These are phyloP conservation scores for Myripristis jacobus DNA, from an alignment of 2,797 vertebrate species.

Conservation along the genomic window DNA sequence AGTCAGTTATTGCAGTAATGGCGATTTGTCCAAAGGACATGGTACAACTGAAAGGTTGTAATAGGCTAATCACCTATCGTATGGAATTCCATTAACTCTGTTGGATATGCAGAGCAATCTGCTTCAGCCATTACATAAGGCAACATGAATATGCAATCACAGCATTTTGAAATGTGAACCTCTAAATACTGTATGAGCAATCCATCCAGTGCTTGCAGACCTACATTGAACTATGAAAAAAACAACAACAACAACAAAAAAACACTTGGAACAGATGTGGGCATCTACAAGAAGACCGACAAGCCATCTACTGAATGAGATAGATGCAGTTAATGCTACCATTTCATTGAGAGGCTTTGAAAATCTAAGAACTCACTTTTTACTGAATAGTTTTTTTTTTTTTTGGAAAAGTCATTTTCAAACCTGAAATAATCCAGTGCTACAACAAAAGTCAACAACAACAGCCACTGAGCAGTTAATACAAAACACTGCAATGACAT, in stretches of 20 bases:
- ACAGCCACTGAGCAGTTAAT: background rate
- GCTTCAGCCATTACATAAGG: slow-evolving; percentile 10
- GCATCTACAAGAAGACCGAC: no score
- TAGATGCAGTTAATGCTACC: no score
- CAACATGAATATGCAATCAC: slow-evolving; percentile 34
- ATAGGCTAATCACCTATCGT: slow-evolving; percentile 73
- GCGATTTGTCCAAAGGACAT: slow-evolving; percentile 68
- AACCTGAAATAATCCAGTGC: no score
- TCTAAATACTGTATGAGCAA: slow-evolving; percentile 28
- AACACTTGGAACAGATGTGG: no score
- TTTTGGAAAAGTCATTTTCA: no score
- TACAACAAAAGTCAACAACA: no score
- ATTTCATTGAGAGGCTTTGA: no score
- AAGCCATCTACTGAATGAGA: no score
- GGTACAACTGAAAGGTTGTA: slow-evolving; percentile 71
- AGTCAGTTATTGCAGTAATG: slow-evolving; percentile 60
- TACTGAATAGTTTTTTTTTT: no score
- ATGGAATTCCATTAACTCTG: slow-evolving; percentile 65
- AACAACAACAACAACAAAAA: no score
- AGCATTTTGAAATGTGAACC: slow-evolving; percentile 34
- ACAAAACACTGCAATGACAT: background rate
- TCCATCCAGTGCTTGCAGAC: slow-evolving; percentile 24
- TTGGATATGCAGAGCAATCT: slow-evolving; percentile 56
- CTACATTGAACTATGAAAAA: slow-evolving; percentile 9
- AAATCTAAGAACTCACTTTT: no score